These are phyloP conservation scores for Orthosia cruda DNA, from an alignment of 2,888 invertebrate species.

Conservation along the genomic window DNA sequence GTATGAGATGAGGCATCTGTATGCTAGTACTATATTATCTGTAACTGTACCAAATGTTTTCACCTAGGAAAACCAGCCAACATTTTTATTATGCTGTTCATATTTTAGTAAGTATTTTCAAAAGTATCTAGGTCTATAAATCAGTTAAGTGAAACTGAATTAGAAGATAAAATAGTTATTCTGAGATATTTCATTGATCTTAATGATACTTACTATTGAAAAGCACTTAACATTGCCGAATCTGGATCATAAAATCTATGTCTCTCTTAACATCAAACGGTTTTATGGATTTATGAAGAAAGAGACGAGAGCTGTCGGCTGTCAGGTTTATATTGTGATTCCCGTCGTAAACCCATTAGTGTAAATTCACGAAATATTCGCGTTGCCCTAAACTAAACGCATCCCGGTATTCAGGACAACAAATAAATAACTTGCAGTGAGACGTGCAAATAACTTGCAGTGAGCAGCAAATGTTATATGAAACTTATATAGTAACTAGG, in stretches of 20 bases:
- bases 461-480: constrained; percentile 26
- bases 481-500: constrained; percentile 24
- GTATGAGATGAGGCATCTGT: too few species aligned
- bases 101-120: neutral
- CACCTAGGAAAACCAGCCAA: too few species aligned
- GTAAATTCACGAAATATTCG: constrained; percentile 38
- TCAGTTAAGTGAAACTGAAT: too few species aligned
- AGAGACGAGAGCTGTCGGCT: neutral
- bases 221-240: constrained; percentile 9
- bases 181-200: constrained; percentile 29
- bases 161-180: neutral
- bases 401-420: constrained; percentile 56
- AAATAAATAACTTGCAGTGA: constrained; percentile 43
- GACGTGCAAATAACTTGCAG: constrained; percentile 37
- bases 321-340: constrained; percentile 33
- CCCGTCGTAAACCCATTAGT: constrained; percentile 40
- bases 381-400: constrained; percentile 46
- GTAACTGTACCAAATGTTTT: too few species aligned
- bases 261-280: constrained; percentile 43
- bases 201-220: constrained; percentile 28
- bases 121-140: neutral
- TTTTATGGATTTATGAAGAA: constrained; percentile 25
- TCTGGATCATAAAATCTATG: constrained; percentile 3
- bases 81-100: too few species aligned
- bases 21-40: too few species aligned